Evolutionary conservation across 2,113 vertebrate species (phyloP).

Genomic region (Mirounga angustirostris): DNA sequence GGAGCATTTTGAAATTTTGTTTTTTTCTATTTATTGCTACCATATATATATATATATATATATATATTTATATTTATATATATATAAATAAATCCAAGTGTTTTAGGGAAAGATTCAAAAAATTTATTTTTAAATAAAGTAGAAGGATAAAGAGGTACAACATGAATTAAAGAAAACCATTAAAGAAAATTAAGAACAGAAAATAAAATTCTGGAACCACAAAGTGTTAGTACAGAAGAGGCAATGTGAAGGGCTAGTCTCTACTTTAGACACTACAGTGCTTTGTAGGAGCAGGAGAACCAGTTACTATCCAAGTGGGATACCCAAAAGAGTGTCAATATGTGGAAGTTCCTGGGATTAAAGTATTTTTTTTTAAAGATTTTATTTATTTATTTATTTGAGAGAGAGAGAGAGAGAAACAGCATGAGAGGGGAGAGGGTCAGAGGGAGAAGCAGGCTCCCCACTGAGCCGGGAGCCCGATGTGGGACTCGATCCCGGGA

Average conservation of each 20-base stretch:
- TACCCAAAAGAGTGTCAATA: rapidly evolving
- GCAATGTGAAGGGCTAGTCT: rapidly evolving
- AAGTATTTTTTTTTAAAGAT: background rate
- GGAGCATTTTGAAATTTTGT: background rate
- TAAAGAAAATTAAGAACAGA: background rate
- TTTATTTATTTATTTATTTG: no score
- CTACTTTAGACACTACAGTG: no score
- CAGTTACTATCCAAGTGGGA: background rate
- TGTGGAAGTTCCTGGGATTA: background rate
- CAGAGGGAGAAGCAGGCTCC: no score
- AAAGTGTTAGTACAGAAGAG: background rate
- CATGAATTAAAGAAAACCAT: background rate
- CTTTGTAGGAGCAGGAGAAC: background rate
- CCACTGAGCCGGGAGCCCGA: no score
- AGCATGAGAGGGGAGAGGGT: no score
- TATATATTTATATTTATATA: no score
- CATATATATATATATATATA: no score
- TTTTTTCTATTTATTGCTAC: background rate
- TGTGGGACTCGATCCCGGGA: no score
- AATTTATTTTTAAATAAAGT: background rate
- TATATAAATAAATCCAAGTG: background rate
- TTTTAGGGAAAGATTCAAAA: background rate
- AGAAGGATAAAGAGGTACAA: background rate
- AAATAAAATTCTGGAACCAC: background rate
- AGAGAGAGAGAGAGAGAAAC: no score